phyloP scores from a whole-genome alignment of 2,113 vertebrate genomes.

The Neogobius melanostomus region DNA sequence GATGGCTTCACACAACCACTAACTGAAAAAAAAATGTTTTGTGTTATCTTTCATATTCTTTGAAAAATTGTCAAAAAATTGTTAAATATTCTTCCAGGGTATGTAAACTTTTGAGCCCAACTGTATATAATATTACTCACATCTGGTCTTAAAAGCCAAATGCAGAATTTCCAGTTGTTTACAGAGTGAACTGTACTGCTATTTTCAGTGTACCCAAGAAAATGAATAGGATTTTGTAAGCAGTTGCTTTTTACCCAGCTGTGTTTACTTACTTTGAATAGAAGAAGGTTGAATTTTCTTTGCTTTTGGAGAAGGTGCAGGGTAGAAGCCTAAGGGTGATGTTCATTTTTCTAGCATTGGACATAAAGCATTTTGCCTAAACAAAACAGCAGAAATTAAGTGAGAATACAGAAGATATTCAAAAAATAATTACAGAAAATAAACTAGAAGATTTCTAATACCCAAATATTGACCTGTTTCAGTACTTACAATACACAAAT shows the following conservation, averaged over 20 bases:
- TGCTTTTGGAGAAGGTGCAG: conserved; percentile 85
- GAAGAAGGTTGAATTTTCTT: conserved; percentile 88
- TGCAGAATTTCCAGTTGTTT: too few species aligned
- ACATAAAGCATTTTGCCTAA: conserved; percentile 80
- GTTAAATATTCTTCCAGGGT: too few species aligned
- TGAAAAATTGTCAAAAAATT: too few species aligned
- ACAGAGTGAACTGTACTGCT: too few species aligned
- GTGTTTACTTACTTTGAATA: conserved; percentile 74
- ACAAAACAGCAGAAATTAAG: conserved; percentile 5
- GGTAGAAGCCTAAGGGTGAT: conserved; percentile 87
- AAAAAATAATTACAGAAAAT: not conserved
- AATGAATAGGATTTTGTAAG: not conserved
- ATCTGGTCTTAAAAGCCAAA: too few species aligned
- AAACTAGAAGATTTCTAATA: not conserved
- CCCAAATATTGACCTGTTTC: not conserved
- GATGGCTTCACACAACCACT: too few species aligned
- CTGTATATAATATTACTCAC: too few species aligned
- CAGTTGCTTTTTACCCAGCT: not conserved
- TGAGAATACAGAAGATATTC: not conserved
- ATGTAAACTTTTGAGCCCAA: too few species aligned
- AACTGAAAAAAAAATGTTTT: too few species aligned
- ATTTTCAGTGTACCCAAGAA: too few species aligned
- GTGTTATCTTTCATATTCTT: too few species aligned
- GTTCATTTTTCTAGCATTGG: conserved; percentile 77
- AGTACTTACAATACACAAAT: conserved; percentile 17